A percentile compares a stretch with the other conserved stretches of the same genome.
phyloP scores from a whole-genome alignment of 2,113 vertebrate genomes.

The Chiloscyllium plagiosum region DNA sequence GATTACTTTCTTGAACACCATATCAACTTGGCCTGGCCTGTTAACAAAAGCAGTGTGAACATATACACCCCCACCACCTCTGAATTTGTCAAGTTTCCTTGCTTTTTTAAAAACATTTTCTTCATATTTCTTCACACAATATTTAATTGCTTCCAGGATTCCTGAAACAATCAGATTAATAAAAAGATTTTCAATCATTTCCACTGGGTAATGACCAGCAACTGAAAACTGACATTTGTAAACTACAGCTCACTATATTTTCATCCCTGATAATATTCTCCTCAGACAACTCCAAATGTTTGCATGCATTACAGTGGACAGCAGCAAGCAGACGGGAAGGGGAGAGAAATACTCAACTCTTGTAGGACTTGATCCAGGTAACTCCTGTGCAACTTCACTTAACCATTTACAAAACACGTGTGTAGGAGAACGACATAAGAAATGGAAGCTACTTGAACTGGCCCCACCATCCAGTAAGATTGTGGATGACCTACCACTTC shows the following conservation, averaged over 20 bases:
- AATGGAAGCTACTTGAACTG: background rate
- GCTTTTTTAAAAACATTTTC: background rate
- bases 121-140: background rate
- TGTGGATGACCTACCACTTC: background rate
- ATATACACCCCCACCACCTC: background rate
- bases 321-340: background rate
- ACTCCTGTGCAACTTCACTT: background rate
- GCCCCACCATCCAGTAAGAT: background rate
- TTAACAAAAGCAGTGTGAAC: background rate
- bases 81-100: background rate
- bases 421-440: no score
- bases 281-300: background rate
- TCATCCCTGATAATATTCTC: background rate
- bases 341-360: background rate
- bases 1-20: background rate
- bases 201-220: background rate
- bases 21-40: background rate
- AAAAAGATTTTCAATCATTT: background rate
- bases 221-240: background rate
- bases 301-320: background rate
- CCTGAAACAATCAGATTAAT: background rate
- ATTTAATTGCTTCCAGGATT: background rate
- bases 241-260: background rate
- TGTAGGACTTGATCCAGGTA: background rate
- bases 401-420: background rate